Evolutionary conservation across 2,113 vertebrate genomes (phyloP).

Genomic region (Symphodus melops): DNA sequence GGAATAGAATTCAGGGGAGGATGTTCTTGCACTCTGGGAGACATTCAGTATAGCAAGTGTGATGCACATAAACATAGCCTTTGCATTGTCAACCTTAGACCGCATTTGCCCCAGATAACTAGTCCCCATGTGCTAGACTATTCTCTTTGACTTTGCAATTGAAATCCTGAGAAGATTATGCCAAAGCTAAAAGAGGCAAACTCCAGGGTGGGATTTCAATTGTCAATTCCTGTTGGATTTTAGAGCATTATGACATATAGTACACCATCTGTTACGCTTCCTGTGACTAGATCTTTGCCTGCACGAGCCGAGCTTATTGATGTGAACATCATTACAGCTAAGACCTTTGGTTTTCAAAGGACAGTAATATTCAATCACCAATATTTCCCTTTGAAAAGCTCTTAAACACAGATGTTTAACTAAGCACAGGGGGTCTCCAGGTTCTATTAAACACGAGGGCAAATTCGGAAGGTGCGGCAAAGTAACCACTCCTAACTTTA

Average conservation of each 20-base stretch:
- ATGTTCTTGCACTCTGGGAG: slow-evolving; percentile 80
- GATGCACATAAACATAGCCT: slow-evolving; percentile 81
- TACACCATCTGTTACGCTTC: slow-evolving; percentile 77
- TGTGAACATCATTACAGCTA: slow-evolving; percentile 57
- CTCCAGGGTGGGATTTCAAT: slow-evolving; percentile 80
- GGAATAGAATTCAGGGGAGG: slow-evolving; percentile 81
- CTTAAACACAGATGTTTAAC: slow-evolving; percentile 48
- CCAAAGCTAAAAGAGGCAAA: slow-evolving; percentile 79
- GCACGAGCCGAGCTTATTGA: slow-evolving; percentile 60
- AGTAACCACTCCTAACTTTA: slow-evolving; percentile 78
- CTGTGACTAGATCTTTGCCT: slow-evolving; percentile 64
- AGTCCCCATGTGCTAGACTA: slow-evolving; percentile 76
- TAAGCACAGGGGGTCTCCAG: slow-evolving; percentile 50
- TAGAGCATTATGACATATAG: slow-evolving; percentile 80
- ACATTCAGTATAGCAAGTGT: slow-evolving; percentile 75
- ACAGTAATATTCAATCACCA: slow-evolving; percentile 41
- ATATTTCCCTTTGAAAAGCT: slow-evolving; percentile 23
- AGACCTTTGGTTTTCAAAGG: slow-evolving; percentile 38
- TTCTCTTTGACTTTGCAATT: slow-evolving; percentile 82
- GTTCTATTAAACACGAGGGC: slow-evolving; percentile 29
- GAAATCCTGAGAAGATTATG: slow-evolving; percentile 82
- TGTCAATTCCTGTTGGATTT: slow-evolving; percentile 82
- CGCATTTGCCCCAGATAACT: slow-evolving; percentile 82
- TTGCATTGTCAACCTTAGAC: slow-evolving; percentile 82
- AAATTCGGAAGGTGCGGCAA: slow-evolving; percentile 65